Evolutionary conservation across 2,888 invertebrate species (phyloP).

Genomic region (Andrena camellia): DNA sequence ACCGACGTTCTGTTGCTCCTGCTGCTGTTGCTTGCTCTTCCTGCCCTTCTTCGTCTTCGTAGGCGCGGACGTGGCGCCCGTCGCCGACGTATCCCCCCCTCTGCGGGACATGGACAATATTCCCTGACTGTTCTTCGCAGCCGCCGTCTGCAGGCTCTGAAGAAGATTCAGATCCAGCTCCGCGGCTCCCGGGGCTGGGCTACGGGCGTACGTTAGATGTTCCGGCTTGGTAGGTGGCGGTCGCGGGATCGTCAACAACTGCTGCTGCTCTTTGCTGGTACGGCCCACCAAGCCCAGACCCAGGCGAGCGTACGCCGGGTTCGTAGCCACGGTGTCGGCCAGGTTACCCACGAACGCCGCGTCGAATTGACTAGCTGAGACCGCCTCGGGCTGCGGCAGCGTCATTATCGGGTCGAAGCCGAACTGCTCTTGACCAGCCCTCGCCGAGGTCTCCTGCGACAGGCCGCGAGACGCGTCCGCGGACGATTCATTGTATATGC

Average conservation of each 20-base stretch:
- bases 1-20: constrained; percentile 71
- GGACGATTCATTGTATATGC: constrained; percentile 80
- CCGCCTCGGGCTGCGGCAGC: constrained; percentile 76
- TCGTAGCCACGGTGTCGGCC: constrained; percentile 78
- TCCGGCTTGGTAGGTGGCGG: constrained; percentile 83
- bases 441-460: constrained; percentile 72
- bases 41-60: constrained; percentile 70
- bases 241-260: constrained; percentile 80
- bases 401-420: constrained; percentile 81
- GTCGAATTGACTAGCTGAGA: constrained; percentile 80
- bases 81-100: constrained; percentile 75
- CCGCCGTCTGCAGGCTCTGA: constrained; percentile 80
- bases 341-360: constrained; percentile 78
- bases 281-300: constrained; percentile 81
- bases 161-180: constrained; percentile 82
- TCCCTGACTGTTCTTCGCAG: constrained; percentile 76
- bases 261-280: constrained; percentile 80
- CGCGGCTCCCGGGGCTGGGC: constrained; percentile 68
- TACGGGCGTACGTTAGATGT: constrained; percentile 78
- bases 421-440: constrained; percentile 79
- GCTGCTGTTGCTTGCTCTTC: constrained; percentile 72
- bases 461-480: constrained; percentile 65
- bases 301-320: constrained; percentile 80
- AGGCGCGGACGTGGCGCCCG: constrained; percentile 65
- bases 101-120: constrained; percentile 83